Evolutionary conservation across 2,888 invertebrate genomes (phyloP).

Genomic region (Agriopis leucophaearia): DNA sequence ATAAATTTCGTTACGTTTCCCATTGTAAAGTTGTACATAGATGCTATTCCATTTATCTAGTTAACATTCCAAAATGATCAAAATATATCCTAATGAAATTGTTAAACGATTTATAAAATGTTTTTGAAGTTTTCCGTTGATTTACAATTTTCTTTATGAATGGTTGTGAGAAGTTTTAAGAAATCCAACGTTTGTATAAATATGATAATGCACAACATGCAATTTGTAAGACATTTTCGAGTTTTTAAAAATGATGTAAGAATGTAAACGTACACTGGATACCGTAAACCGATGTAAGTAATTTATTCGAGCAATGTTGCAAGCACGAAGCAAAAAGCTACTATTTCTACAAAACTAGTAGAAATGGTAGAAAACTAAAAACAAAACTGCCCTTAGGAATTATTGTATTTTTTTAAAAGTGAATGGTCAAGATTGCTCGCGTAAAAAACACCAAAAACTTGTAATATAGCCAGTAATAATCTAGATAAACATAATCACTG

Average conservation of each 20-base stretch:
- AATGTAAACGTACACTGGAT: constrained; percentile 31
- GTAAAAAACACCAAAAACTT: constrained; percentile 35
- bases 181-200: constrained; percentile 46
- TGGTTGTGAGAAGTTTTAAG: constrained; percentile 52
- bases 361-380: neutral
- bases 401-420: neutral
- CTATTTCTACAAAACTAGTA: neutral
- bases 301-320: constrained; percentile 31
- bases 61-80: constrained; percentile 53
- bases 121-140: constrained; percentile 29
- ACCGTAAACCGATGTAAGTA: constrained; percentile 11
- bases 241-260: constrained; percentile 38
- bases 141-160: constrained; percentile 45
- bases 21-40: constrained; percentile 61
- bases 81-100: constrained; percentile 54
- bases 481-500: constrained; percentile 67
- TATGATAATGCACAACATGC: constrained; percentile 35
- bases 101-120: constrained; percentile 51
- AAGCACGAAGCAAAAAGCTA: neutral
- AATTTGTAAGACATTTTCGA: constrained; percentile 41
- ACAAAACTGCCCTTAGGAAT: constrained; percentile 8
- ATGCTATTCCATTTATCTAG: constrained; percentile 50
- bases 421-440: constrained; percentile 26
- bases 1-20: constrained; percentile 54
- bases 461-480: constrained; percentile 58